Evolutionary conservation across 2,797 vertebrate species (phyloP), one percentile per base, ranked within the genome.

Genomic region (Paramormyrops hopkinsi): DNA sequence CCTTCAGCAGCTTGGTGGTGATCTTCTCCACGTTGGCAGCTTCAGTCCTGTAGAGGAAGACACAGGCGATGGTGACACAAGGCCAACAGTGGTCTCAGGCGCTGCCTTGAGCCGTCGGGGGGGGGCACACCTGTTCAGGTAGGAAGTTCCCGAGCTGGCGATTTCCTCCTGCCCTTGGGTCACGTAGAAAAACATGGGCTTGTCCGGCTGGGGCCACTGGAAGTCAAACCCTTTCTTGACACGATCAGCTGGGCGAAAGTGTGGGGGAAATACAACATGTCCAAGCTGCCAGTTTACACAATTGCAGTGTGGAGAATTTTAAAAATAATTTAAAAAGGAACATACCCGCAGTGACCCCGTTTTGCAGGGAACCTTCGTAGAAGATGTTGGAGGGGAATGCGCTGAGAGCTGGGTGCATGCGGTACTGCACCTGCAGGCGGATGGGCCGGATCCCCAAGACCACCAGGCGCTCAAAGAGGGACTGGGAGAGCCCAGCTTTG

Each of bases 361-460:
- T 99, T 95, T 99, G 98, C 69, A 99, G 96, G 0, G 99, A 99
- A 0, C 98, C 98, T 94, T 99, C 99, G 0, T 99, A 99, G 94
- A 99, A 99, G 95, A 99, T 99, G 94, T 99, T 99, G 92, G 99
- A 99, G 0, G 99, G 99, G 90, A 99, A 99, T 91, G 99, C 98
- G 22, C 99, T 99, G 91, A 99, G 98, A 0, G 99, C 98, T 0
- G 99, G 99, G 90, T 99, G 98, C 99, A 99, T 99, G 86, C 99
- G 98, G 91, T 99, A 99, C 94, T 99, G 99, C 92, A 99, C 99
- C 93, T 99, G 99, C 88, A 99, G 95, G 85, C 99, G 98, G 89
- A 99, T 99, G 1, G 99, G 99, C 9, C 98, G 96, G 90, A 99
- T 99, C 44, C 99, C 99, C 92, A 99, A 95, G 33, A 99, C 98